Percentiles rank a stretch among this genome's conserved stretches.
Evolutionary conservation across 2,113 vertebrate genomes (phyloP).

Genomic region (Erythrocercus mccallii): DNA sequence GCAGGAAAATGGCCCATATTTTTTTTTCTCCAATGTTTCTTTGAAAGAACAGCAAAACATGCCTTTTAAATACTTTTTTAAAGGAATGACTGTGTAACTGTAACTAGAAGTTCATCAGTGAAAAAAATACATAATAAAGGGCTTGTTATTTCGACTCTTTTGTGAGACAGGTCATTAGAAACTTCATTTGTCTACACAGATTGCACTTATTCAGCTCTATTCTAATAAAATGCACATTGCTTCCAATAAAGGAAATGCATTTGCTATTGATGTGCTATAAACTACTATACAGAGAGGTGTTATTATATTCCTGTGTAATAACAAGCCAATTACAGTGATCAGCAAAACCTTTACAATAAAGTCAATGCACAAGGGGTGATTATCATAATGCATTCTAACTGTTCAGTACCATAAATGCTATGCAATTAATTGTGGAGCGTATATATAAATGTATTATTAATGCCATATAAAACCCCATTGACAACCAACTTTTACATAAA

Average conservation of each 20-base stretch:
- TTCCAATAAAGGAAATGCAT: conserved; percentile 63
- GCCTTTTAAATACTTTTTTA: not conserved
- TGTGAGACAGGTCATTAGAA: conserved; percentile 57
- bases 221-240: conserved; percentile 59
- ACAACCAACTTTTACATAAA: conserved; percentile 40
- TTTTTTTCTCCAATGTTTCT: not conserved
- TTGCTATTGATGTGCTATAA: conserved; percentile 69
- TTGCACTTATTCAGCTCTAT: conserved; percentile 61
- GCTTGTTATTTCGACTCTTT: conserved; percentile 23
- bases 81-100: not conserved
- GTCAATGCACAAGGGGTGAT: conserved; percentile 25
- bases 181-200: conserved; percentile 59
- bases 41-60: not conserved
- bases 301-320: conserved; percentile 69
- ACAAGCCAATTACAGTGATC: conserved; percentile 64
- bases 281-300: conserved; percentile 56
- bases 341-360: conserved; percentile 50
- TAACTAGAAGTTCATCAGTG: not conserved
- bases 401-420: conserved; percentile 44
- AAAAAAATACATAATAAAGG: conserved; percentile 45
- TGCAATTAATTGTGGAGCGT: conserved; percentile 51
- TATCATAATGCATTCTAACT: conserved; percentile 62
- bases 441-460: conserved; percentile 68
- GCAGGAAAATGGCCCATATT: not conserved
- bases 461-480: conserved; percentile 36